A percentile compares a stretch with the other conserved stretches of the same genome.
Evolutionary conservation across 2,888 invertebrate genomes (phyloP).

Genomic region (Adelphocoris suturalis): DNA sequence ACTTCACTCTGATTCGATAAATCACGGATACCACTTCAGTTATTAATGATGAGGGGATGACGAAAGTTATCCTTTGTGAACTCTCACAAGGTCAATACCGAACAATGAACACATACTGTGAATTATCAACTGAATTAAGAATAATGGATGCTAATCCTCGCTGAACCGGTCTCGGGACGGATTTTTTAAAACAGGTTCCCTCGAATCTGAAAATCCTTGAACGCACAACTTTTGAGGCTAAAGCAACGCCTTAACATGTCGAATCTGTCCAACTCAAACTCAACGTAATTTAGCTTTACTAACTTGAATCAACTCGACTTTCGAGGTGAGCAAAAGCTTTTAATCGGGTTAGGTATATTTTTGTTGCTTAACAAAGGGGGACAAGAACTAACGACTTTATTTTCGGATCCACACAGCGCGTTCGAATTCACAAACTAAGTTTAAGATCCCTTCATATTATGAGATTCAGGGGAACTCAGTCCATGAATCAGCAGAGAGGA

Average conservation of each 20-base stretch:
- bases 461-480: slow-evolving; percentile 26
- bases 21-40: no score
- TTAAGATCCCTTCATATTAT: slow-evolving; percentile 23
- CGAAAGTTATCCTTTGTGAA: no score
- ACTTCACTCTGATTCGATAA: no score
- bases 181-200: background rate
- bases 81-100: no score
- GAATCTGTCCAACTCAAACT: slow-evolving; percentile 48
- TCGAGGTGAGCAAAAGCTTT: slow-evolving; percentile 33
- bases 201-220: background rate
- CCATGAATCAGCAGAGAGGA: slow-evolving; percentile 17
- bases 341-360: slow-evolving; percentile 53
- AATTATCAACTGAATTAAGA: background rate
- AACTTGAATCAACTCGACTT: slow-evolving; percentile 52
- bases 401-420: slow-evolving; percentile 19
- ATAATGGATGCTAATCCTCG: background rate
- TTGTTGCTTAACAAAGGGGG: slow-evolving; percentile 58
- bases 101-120: no score
- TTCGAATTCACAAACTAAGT: slow-evolving; percentile 48
- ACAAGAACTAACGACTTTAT: slow-evolving; percentile 62
- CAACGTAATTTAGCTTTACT: slow-evolving; percentile 51
- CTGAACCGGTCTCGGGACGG: background rate
- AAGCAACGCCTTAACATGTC: slow-evolving; percentile 41
- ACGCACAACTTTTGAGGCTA: slow-evolving; percentile 19
- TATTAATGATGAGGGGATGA: no score